These are phyloP conservation scores for Hipposideros armiger DNA, from an alignment of 2,113 vertebrate species.

Conservation along the genomic window DNA sequence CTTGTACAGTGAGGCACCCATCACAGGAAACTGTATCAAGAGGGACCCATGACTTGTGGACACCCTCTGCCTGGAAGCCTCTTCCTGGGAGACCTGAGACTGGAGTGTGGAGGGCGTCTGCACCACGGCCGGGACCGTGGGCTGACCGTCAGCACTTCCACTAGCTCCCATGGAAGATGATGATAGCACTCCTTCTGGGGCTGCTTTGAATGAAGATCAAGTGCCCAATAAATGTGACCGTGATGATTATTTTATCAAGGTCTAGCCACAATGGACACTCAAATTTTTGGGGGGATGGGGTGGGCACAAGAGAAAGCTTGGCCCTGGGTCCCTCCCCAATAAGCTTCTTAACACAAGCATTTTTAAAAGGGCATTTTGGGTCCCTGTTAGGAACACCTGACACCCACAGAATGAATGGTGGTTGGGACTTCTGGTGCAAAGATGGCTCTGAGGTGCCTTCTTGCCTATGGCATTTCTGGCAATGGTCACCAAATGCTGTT, in stretches of 20 bases:
- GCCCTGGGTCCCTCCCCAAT: neutral
- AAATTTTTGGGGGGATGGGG: too few relatives aligned
- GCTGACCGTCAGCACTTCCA: rapidly evolving
- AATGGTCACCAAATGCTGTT: rapidly evolving
- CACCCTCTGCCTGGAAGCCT: neutral
- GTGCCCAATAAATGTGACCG: rapidly evolving
- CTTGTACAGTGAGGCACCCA: neutral
- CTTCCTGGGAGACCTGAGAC: neutral
- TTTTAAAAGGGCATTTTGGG: neutral
- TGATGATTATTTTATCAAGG: neutral
- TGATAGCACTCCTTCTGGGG: neutral
- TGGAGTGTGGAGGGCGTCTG: rapidly evolving
- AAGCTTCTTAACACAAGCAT: neutral
- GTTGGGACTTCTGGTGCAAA: rapidly evolving
- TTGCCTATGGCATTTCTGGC: rapidly evolving
- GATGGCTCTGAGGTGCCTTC: neutral
- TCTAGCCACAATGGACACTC: neutral
- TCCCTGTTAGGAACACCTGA: neutral
- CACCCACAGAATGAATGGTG: neutral
- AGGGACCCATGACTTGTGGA: neutral
- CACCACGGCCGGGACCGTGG: neutral
- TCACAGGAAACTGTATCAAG: neutral
- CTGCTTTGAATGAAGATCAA: neutral
- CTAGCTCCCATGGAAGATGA: rapidly evolving
- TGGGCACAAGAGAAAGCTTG: neutral